Evolutionary conservation across 2,888 invertebrate genomes (phyloP).

Genomic region (Ischnus inquisitorius): DNA sequence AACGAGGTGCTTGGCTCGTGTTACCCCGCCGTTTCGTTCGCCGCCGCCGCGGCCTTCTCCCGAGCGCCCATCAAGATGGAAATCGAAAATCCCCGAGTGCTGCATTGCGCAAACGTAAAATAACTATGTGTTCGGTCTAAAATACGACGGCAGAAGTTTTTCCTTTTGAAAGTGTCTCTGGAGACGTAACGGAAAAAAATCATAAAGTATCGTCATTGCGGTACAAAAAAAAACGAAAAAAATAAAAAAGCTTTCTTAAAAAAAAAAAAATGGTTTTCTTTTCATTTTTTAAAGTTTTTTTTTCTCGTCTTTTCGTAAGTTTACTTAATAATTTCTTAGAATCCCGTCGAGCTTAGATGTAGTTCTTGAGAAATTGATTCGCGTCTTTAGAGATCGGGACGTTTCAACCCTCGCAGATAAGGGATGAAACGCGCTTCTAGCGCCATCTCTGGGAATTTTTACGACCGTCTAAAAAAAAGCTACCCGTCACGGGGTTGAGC

Average conservation of each 20-base stretch:
- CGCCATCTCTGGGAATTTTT: slow-evolving; percentile 80
- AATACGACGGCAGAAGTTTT: neutral
- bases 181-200: slow-evolving; percentile 5
- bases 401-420: slow-evolving; percentile 20
- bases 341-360: slow-evolving; percentile 15
- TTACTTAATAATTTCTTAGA: slow-evolving; percentile 16
- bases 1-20: slow-evolving; percentile 77
- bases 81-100: slow-evolving; percentile 60
- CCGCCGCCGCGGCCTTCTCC: slow-evolving; percentile 57
- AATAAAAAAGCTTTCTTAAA: slow-evolving; percentile 9
- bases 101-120: slow-evolving; percentile 66
- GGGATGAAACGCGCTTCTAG: slow-evolving; percentile 54
- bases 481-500: slow-evolving; percentile 71
- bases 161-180: neutral
- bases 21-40: slow-evolving; percentile 65
- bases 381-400: neutral
- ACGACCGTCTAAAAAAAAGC: slow-evolving; percentile 63
- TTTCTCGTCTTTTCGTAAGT: neutral
- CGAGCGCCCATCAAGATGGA: slow-evolving; percentile 65
- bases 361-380: neutral
- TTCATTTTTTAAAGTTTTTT: slow-evolving; percentile 17
- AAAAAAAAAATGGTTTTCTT: slow-evolving; percentile 11
- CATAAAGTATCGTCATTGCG: slow-evolving; percentile 3
- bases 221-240: slow-evolving; percentile 12
- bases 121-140: slow-evolving; percentile 8